Evolutionary conservation across 1,140 invertebrate species (phyloP).

Genomic region (Anadara kagoshimensis): DNA sequence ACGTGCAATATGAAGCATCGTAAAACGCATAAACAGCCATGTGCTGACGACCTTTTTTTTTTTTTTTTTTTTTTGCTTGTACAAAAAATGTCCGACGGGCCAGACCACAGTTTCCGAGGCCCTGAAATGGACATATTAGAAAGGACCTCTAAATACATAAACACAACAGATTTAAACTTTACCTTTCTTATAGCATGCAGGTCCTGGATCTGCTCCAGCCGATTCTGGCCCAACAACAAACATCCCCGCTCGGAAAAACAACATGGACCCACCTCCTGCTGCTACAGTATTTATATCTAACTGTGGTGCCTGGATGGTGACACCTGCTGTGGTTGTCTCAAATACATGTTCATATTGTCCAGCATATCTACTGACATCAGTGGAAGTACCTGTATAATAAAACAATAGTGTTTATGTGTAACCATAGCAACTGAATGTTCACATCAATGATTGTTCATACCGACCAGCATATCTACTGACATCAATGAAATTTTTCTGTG

Average conservation of each 20-base stretch:
- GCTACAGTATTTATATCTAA: constrained; percentile 97
- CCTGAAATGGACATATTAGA: too few relatives aligned
- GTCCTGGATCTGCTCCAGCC: constrained; percentile 95
- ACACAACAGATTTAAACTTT: not conserved
- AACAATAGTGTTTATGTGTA: not conserved
- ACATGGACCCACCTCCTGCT: constrained; percentile 96
- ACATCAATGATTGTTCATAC: not conserved
- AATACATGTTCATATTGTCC: constrained; percentile 95
- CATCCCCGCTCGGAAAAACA: constrained; percentile 94
- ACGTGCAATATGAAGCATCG: too few relatives aligned
- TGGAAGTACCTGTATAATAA: constrained; percentile 90
- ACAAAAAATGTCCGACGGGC: too few relatives aligned
- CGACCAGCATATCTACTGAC: too few relatives aligned
- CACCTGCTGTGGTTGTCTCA: constrained; percentile 95
- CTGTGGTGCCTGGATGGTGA: constrained; percentile 98
- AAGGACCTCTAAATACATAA: not conserved
- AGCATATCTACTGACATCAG: constrained; percentile 95
- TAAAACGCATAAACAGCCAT: too few relatives aligned
- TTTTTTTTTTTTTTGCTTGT: too few relatives aligned
- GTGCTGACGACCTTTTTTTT: too few relatives aligned
- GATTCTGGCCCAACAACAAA: constrained; percentile 98
- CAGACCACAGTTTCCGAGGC: too few relatives aligned
- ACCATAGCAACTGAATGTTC: not conserved
- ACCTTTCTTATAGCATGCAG: constrained; percentile 95
- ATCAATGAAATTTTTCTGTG: too few relatives aligned